Evolutionary conservation across 2,113 vertebrate species (phyloP).

Genomic region (Erythrolamprus reginae): DNA sequence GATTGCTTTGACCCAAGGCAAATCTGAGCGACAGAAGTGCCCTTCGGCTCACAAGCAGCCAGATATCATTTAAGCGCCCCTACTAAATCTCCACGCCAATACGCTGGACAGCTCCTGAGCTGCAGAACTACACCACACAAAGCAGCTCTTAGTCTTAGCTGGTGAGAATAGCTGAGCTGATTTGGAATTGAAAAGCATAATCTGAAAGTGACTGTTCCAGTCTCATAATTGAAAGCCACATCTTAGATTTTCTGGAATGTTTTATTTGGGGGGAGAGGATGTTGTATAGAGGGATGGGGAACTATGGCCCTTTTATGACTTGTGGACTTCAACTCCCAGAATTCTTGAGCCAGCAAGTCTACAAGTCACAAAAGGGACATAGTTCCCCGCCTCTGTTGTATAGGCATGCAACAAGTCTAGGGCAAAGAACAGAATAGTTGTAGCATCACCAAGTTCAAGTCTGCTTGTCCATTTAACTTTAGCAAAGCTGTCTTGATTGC

Average conservation of each 20-base stretch:
- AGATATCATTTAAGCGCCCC: conserved; percentile 25
- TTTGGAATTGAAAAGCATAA: background rate
- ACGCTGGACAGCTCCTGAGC: background rate
- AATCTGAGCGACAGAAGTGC: conserved; percentile 32
- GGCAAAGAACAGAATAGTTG: background rate
- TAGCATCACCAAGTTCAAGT: background rate
- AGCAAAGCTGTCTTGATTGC: background rate
- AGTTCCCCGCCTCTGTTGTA: background rate
- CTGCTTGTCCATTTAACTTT: background rate
- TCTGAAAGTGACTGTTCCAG: background rate
- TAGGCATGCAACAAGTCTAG: background rate
- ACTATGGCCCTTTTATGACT: background rate
- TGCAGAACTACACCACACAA: background rate
- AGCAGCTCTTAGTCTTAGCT: rapidly evolving
- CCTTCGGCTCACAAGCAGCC: conserved; percentile 38
- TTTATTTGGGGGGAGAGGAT: background rate
- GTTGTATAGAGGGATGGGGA: background rate
- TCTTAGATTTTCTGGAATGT: background rate
- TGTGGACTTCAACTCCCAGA: background rate
- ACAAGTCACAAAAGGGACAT: background rate
- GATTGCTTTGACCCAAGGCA: conserved; percentile 55
- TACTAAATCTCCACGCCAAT: background rate
- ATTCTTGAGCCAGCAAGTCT: background rate
- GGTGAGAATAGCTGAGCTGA: background rate
- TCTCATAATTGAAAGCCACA: background rate